Conservation (phyloP, 2,113 vertebrate species). For the Lagopus muta region DNA sequence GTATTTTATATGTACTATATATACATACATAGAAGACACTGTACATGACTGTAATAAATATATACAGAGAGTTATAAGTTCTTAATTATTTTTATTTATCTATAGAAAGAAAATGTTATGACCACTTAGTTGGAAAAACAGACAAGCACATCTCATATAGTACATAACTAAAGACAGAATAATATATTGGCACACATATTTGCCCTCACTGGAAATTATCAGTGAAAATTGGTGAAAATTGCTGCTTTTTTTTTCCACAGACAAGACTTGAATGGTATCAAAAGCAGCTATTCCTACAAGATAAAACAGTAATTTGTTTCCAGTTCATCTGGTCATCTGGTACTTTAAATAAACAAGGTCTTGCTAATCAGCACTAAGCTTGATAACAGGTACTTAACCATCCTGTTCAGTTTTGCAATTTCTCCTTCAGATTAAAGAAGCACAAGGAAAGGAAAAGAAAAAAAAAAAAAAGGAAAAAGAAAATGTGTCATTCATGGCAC, state of each 20-base stretch:
- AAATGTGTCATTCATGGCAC: fast-evolving
- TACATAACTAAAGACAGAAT: too few relatives aligned
- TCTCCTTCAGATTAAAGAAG: neutral
- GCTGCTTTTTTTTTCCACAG: neutral
- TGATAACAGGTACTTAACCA: neutral
- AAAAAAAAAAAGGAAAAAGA: neutral
- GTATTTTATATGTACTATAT: too few relatives aligned
- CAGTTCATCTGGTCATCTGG: neutral
- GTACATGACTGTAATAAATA: too few relatives aligned
- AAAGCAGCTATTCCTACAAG: neutral
- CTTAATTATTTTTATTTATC: too few relatives aligned
- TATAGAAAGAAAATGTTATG: too few relatives aligned
- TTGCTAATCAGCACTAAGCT: neutral
- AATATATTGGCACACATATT: neutral
- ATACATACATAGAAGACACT: too few relatives aligned
- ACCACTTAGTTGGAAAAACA: too few relatives aligned
- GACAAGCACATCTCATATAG: too few relatives aligned
- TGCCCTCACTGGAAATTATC: too few relatives aligned
- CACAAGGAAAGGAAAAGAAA: neutral
- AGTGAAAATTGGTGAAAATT: neutral
- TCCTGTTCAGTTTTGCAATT: neutral
- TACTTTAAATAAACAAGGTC: neutral
- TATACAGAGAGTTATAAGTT: too few relatives aligned
- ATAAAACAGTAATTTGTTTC: neutral
- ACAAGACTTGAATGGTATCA: neutral